Evolutionary conservation across 2,113 vertebrate species (phyloP), one percentile per base, ranked within the genome.

Genomic region (Polypterus senegalus): DNA sequence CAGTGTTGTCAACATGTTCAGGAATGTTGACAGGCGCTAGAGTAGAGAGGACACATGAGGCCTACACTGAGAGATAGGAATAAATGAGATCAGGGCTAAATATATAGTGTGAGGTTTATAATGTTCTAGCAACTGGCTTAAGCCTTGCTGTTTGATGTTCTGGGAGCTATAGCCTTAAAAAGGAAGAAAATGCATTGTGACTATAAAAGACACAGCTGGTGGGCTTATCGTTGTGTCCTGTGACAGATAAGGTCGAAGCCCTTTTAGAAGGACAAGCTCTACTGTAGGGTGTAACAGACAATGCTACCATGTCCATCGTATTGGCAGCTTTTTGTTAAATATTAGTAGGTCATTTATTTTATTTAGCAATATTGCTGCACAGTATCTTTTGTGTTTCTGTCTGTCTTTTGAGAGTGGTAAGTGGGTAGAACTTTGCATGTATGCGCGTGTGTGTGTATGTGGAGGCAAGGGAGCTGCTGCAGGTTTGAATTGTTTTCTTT

Each of bases 231-330:
- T 70, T 88, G 78, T 75, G 67, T 61, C 66, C 68, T 68, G 60
- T 89, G 89, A 91, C 88, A 93, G 89, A 75, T 83, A 91, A 92
- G 90, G 90, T 90, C 84, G 88, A 78, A 76, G 59, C 51, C 51
- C 51, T 51, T 63, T 70, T 73, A 69, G 80, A 88, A 81, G 75
- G 77, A 52, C 69, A 66, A 66, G 62, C 58, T 6, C 27, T 58
- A 27, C 27, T 27, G 27, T 27, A 54, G 61, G 62, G 68, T 61
- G 62, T 4, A 47, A 61, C 61, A 69, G 64, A 65, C 70, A 62
- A 63, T 62, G 59, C 48, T 67, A 73, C 49, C 64, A 56, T 67
- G 61, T 77, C 69, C 66, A 62, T 53, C 66, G 45, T 58, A 4
- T 57, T 3, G 6, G 10, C 10, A 52, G 51, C 51, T 3, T 4